Base-by-base conservation (phyloP, 2,888 invertebrate genomes). In the Callosobruchus maculatus region DNA sequence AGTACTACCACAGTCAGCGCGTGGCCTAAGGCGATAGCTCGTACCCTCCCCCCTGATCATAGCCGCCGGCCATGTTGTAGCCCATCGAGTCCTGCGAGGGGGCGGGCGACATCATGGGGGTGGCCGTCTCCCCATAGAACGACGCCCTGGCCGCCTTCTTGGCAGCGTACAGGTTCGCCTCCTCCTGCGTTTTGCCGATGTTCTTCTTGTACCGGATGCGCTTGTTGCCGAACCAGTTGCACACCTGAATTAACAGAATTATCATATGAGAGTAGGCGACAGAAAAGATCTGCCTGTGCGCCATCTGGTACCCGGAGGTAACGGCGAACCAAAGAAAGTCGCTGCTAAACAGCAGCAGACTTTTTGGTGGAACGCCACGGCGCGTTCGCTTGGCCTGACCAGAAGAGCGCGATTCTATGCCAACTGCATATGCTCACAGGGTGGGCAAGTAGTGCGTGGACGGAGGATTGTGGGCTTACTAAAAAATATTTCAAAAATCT, bases 121-220 rank as follows among this genome's bases (percentile, higher is more conserved):
- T 96, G 76, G 96, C 95, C 76, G 96, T 95, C 83, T 96, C 96
- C 83, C 94, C 94, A 80, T 95, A 95, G 9, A 87, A 86, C 22
- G 86, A 89, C 84, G 90, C 90, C 89, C 96, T 96, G 81, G 96
- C 96, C 81, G 97, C 97, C 88, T 98, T 98, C 89, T 99, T 99
- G 79, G 98, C 98, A 77, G 98, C 98, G 88, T 99, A 99, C 85
- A 99, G 90, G 89, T 98, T 98, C 75, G 99, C 99, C 89, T 99
- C 99, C 89, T 99, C 99, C 88, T 99, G 98, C 74, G 98, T 98
- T 88, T 99, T 99, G 84, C 98, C 98, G 82, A 99, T 99, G 89
- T 99, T 99, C 90, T 99, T 99, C 94, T 99, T 99, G 90, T 99
- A 99, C 84, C 99, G 94, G 89, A 99, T 99, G 85, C 99, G 93